Base-by-base conservation (phyloP, 1,140 invertebrate genomes). In the Leptopilina boulardi region DNA sequence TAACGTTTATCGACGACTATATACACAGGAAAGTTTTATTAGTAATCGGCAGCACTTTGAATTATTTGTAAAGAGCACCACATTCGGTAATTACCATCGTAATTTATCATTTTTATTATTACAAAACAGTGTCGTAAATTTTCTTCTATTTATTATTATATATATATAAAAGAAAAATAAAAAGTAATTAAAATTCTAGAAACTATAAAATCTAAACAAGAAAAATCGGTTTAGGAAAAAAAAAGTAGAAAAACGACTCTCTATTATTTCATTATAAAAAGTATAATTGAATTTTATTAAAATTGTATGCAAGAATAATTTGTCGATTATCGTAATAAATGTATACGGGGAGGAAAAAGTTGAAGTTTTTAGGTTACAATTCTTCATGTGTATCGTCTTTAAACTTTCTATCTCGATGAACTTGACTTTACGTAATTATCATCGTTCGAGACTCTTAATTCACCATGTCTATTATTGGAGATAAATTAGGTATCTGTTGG, bases 391-490 rank as follows among this genome's bases (percentile, higher is more conserved):
- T 26, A 66, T 30, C 26, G 21, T 34, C 23, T 15, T 66, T 15
- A 41, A 51, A 79, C 76, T 82, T 82, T 82, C 76, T 79, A 77
- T 51, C 76, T 23, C 54, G 47, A 71, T 76, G 76, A 79, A 74
- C 70, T 82, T 75, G 76, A 77, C 80, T 79, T 77, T 79, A 76
- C 23, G 59, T 66, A 66, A 66, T 66, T 66, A 66, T 66, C 59
- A 66, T 66, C 23, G 13, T 13, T 13, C 23, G 56, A 26, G 21
- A 59, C 21, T n/a, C 2, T 30, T 66, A 66, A 66, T 66, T 66
- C 21, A 4, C 13, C 59, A 8, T 30, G 23, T 66, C 59, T 66
- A 30, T 30, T 66, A 66, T 66, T 66, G 23, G 15, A 23, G 26
- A 5, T 34, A n/a, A 66, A 30, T 66, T 66, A 5, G 59, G 15